These are phyloP conservation scores for Ectemnius lituratus DNA, from an alignment of 2,888 invertebrate genomes.

Conservation along the genomic window DNA sequence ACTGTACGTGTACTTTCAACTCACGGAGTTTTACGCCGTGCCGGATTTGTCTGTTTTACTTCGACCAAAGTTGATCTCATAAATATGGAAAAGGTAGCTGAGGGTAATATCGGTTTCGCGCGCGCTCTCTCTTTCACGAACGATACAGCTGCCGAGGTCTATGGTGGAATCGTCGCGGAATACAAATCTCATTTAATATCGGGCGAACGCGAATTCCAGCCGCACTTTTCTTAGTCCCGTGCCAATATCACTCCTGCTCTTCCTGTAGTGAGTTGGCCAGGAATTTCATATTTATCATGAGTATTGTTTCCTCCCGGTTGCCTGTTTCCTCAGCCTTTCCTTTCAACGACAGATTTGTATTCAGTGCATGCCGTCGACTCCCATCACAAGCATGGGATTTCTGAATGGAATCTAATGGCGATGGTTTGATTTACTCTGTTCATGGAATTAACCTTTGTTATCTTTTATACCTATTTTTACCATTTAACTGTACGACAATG, in stretches of 20 bases:
- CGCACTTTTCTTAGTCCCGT: conserved; percentile 36
- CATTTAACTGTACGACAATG: too few relatives aligned
- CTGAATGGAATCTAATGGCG: conserved; percentile 51
- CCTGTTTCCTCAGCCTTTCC: conserved; percentile 34
- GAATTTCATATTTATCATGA: conserved; percentile 67
- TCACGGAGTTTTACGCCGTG: background rate
- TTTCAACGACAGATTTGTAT: conserved; percentile 62
- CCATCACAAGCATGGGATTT: conserved; percentile 38
- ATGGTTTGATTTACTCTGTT: conserved; percentile 41
- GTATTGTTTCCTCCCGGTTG: conserved; percentile 57
- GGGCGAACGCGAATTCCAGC: conserved; percentile 44
- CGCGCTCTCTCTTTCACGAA: conserved; percentile 6
- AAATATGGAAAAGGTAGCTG: conserved; percentile 17
- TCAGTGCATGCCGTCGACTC: conserved; percentile 63
- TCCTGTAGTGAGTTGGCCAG: conserved; percentile 37
- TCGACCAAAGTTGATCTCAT: background rate
- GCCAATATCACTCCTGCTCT: conserved; percentile 51
- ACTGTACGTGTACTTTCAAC: background rate
- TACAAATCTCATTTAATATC: conserved; percentile 62
- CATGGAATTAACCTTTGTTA: conserved; percentile 45
- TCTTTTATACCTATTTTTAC: too few relatives aligned
- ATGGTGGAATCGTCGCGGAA: conserved; percentile 41
- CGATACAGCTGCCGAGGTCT: conserved; percentile 9
- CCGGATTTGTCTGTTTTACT: background rate
- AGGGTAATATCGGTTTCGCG: conserved; percentile 12